Evolutionary conservation across 1,140 invertebrate species (phyloP).

Genomic region (Microplitis mediator): DNA sequence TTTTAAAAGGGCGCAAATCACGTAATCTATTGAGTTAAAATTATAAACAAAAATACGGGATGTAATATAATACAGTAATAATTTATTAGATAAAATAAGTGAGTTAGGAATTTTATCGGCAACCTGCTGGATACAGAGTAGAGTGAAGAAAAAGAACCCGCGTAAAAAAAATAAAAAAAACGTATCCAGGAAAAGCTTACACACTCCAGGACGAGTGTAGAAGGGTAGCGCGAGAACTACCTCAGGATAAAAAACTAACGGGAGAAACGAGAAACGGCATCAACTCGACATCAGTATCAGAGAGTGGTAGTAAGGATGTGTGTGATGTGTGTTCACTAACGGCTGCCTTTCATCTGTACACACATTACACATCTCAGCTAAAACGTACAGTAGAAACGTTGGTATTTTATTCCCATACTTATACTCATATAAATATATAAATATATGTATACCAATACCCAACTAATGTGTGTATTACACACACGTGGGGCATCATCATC

Average conservation of each 20-base stretch:
- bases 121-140: background rate
- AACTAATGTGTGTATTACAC: background rate
- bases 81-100: too few relatives aligned
- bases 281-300: too few relatives aligned
- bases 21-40: too few relatives aligned
- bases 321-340: slow-evolving; percentile 40
- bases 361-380: slow-evolving; percentile 19
- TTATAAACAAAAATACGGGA: background rate
- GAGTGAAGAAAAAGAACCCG: background rate
- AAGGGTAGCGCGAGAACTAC: slow-evolving; percentile 25
- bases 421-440: background rate
- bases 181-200: background rate
- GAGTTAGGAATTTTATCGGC: background rate
- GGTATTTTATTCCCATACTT: background rate
- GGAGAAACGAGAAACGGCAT: slow-evolving; percentile 20
- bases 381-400: background rate
- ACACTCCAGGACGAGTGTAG: background rate
- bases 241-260: slow-evolving; percentile 17
- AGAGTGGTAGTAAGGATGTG: too few relatives aligned
- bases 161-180: background rate
- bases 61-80: too few relatives aligned
- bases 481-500: background rate
- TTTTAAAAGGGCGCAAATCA: background rate
- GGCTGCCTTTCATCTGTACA: slow-evolving; percentile 24
- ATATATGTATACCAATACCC: slow-evolving; percentile 9